Base-by-base conservation (phyloP, 1,140 invertebrate species). In the Pseudomyrmex flavicornis region DNA sequence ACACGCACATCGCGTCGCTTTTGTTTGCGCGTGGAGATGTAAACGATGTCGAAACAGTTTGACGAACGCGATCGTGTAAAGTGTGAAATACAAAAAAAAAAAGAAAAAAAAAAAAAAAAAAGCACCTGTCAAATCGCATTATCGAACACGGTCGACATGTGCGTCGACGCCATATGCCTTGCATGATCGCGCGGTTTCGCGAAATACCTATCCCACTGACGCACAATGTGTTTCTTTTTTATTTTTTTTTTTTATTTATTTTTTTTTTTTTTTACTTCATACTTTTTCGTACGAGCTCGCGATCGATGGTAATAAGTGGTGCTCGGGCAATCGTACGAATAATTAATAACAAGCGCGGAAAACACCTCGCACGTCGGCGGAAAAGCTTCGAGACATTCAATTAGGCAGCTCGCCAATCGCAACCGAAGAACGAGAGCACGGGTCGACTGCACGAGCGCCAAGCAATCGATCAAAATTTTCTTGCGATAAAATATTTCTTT, bases 341-440 rank as follows among this genome's bases (percentile, higher is more conserved):
- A 88, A 88, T 88, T 87, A 87, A 87, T 74, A 75, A 56, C 82
- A 84, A 75, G 66, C 48, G 75, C 63, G 58, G 69, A 54, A 74
- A 79, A 69, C 48, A 56, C 20, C 9, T 66, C 87, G 59, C 59
- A 61, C 80, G 52, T 52, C 59, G 76, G 75, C 86, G 83, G 58
- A 88, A 85, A 87, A 77, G 69, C 83, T 85, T 72, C 59, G 83
- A 88, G 86, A 85, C 84, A 87, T 88, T 88, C 86, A 89, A 89
- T 89, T 89, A 89, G 87, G 87, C 87, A 89, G 50, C 9, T 66
- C 62, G 87, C 87, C 87, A 89, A 88, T 85, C 84, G 85, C 77
- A 68, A 48, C 54, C 58, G 52, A 22, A 35, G 35, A 35, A 56
- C 48, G 72, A 69, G 77, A 87, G 86, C 83, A 13, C 9, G 50